Base-by-base conservation (phyloP, 2,888 invertebrate genomes). In the Drosophila niveifrons region DNA sequence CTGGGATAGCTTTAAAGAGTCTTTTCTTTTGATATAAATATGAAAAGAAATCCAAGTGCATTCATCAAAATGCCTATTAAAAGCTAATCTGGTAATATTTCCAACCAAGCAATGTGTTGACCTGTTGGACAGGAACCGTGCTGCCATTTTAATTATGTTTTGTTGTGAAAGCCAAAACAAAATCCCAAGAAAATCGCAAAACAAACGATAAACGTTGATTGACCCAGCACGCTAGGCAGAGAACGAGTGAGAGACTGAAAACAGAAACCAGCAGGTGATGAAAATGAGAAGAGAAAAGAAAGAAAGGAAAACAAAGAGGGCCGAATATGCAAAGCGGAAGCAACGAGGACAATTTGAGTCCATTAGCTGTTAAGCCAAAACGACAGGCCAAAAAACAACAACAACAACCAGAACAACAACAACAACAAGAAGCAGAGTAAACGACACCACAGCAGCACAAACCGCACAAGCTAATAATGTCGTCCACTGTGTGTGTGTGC, bases 341-440 rank as follows among this genome's bases (percentile, higher is more conserved):
- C 68, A 71, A 59, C 65, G 62, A 68, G 57, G 64, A 71, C 75
- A 84, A 70, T 81, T 81, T 75, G 65, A 73, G 84, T 81, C 84
- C 87, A 81, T 83, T 87, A 81, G 75, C 75, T 78, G 78, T 64
- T 83, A 70, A 78, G 87, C 78, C 75, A 65, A 71, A 64, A 62
- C 57, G 69, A 69, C 75, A 75, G 73, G 63, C 68, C 64, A 47
- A 71, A 66, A 53, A 72, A 58, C 55, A 69, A 61, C 51, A 59
- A 46, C 59, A n/a, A n/a, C n/a, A n/a, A n/a, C n/a, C n/a, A n/a
- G n/a, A n/a, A n/a, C n/a, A 57, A 50, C 51, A 74, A 47, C 34
- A 43, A 15, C 11, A 39, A 43, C 13, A 23, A 23, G 23, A 6
- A 23, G 23, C 23, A 23, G 23, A 23, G 23, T 23, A 23, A 23